These are phyloP conservation scores for Agrochola macilenta DNA, from an alignment of 2,888 invertebrate species.

Conservation along the genomic window DNA sequence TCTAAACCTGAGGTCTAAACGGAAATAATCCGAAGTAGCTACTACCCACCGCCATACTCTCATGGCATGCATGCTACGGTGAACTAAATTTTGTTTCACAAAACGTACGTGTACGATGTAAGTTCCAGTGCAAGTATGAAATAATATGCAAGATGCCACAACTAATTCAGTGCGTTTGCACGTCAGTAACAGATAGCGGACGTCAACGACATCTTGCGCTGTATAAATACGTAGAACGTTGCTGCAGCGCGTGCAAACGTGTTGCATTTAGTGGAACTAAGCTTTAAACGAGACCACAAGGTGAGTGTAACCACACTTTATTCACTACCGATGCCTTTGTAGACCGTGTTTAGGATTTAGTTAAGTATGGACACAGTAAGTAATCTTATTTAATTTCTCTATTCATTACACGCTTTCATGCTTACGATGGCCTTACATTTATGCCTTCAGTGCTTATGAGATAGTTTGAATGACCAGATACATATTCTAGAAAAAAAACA, in stretches of 20 bases:
- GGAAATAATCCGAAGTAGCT: too few relatives aligned
- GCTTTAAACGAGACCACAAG: constrained; percentile 25
- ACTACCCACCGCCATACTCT: neutral
- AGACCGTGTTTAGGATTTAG: constrained; percentile 16
- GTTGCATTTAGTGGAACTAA: constrained; percentile 6
- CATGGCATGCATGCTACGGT: neutral
- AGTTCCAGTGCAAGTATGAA: constrained; percentile 6
- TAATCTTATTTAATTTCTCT: constrained; percentile 3
- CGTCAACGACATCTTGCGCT: constrained; percentile 13
- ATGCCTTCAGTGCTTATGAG: neutral
- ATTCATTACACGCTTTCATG: neutral
- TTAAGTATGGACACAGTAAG: neutral
- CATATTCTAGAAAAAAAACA: neutral
- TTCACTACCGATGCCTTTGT: constrained; percentile 21
- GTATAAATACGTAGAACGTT: neutral
- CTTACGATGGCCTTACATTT: neutral
- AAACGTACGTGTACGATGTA: neutral
- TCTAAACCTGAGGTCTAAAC: too few relatives aligned
- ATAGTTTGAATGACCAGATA: neutral
- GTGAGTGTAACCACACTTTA: constrained; percentile 33
- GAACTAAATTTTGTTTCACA: neutral
- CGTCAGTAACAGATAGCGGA: constrained; percentile 32
- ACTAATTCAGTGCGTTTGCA: constrained; percentile 27
- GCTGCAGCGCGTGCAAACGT: constrained; percentile 4
- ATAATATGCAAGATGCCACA: constrained; percentile 19